Evolutionary conservation across 2,888 invertebrate species (phyloP), one percentile per base, ranked within the genome.

Genomic region (Trypoxylon attenuatum): DNA sequence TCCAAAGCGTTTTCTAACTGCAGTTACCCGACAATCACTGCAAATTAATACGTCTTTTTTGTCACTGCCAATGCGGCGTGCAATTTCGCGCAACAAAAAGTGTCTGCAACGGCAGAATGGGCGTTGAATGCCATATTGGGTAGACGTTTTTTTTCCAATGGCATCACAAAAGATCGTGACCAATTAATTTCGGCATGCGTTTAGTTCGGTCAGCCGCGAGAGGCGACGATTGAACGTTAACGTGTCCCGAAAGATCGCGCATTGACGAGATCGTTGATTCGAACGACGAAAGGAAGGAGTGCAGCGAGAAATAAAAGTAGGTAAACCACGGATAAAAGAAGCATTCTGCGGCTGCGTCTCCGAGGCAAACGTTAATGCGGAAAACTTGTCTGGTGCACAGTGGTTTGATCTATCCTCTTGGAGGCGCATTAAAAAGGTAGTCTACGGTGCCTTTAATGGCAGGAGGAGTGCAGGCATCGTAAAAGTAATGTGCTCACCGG

Each of bases 401-500:
- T 49, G 49, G 71, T 59, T 50, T 54, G 45, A 56, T 39, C 55
- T 23, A 47, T 49, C 38, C 33, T 27, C 18, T 22, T 27, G 16
- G 25, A n/a, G 41, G 21, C 41, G 39, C 53, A 53, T 71, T 68
- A 47, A 60, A 71, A 67, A 42, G 49, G 55, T 53, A 50, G 57
- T 33, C 29, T 43, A 27, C 38, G 23, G 19, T 54, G 18, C 23
- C 56, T 29, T 64, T 71, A 16, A 16, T 16, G 16, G 10, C 21
- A 6, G 51, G 16, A 15, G 5, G 39, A 10, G 3, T 6, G 57
- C 19, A n/a, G 18, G 8, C 25, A n/a, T 51, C 54, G 53, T 64
- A 49, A 64, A 72, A 68, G 55, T 58, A 55, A 78, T 53, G 43
- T 23, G 76, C 85, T 88, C 86, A 93, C 93, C 94, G 91, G 81